These are phyloP conservation scores for Balaeniceps rex DNA, from an alignment of 2,113 vertebrate genomes.

Conservation along the genomic window DNA sequence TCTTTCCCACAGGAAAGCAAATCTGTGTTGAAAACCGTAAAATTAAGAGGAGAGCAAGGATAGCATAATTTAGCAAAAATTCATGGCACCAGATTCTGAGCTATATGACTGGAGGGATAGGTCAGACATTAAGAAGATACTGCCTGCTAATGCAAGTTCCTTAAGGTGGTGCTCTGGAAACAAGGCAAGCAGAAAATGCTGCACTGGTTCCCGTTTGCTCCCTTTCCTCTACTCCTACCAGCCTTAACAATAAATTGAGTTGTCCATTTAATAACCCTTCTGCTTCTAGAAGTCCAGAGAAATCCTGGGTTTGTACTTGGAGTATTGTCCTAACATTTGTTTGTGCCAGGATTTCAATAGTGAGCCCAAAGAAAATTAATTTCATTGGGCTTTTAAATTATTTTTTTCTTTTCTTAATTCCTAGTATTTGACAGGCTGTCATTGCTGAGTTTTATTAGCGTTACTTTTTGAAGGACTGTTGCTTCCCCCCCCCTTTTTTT, in stretches of 20 bases:
- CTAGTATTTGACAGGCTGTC: not conserved
- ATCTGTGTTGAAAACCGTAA: constrained; percentile 97
- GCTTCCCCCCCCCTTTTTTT: not conserved
- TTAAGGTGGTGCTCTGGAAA: constrained; percentile 75
- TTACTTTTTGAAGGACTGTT: not conserved
- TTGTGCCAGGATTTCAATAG: not conserved
- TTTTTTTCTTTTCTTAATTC: not conserved
- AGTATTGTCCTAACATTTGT: not conserved
- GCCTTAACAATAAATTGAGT: constrained; percentile 21
- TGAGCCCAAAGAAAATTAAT: not conserved
- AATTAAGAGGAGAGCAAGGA: constrained; percentile 91
- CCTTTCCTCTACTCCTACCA: not conserved
- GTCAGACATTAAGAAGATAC: constrained; percentile 81
- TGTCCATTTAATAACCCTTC: not conserved
- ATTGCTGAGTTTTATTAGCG: not conserved
- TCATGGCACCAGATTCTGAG: constrained; percentile 81
- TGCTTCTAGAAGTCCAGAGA: not conserved
- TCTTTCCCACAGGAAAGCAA: constrained; percentile 93
- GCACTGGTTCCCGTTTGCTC: not conserved
- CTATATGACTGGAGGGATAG: constrained; percentile 82
- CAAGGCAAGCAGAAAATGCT: constrained; percentile 30
- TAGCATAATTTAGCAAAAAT: constrained; percentile 89
- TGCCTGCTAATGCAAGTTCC: constrained; percentile 75
- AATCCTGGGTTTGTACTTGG: not conserved
- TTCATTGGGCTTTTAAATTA: not conserved